Evolutionary conservation across 2,113 vertebrate genomes (phyloP).

Genomic region (Furnarius figulus): DNA sequence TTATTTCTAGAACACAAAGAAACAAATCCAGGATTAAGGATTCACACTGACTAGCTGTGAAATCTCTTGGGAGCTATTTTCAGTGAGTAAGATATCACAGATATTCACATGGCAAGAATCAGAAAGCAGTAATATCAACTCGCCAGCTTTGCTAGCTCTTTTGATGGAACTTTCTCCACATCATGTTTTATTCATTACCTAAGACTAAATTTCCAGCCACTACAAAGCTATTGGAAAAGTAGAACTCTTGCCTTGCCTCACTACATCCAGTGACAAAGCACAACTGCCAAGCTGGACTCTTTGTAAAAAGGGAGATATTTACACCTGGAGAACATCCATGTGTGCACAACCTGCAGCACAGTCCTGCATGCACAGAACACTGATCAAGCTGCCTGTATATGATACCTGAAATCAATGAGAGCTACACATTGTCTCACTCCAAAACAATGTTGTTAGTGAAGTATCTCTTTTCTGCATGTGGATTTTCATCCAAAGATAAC

Average conservation of each 20-base stretch:
- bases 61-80: background rate
- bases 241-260: background rate
- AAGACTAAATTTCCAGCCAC: background rate
- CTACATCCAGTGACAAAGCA: background rate
- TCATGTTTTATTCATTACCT: background rate
- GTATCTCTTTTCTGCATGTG: background rate
- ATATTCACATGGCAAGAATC: background rate
- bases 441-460: background rate
- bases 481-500: background rate
- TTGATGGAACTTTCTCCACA: background rate
- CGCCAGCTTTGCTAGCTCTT: background rate
- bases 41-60: background rate
- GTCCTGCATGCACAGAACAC: background rate
- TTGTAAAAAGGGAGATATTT: background rate
- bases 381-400: background rate
- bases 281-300: background rate
- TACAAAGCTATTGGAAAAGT: background rate
- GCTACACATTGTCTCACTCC: background rate
- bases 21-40: background rate
- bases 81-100: background rate
- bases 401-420: background rate
- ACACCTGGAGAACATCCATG: background rate
- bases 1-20: background rate
- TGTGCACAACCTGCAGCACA: background rate
- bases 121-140: background rate